Base-by-base conservation (phyloP, 2,113 vertebrate species). In the Calyptomena viridis region DNA sequence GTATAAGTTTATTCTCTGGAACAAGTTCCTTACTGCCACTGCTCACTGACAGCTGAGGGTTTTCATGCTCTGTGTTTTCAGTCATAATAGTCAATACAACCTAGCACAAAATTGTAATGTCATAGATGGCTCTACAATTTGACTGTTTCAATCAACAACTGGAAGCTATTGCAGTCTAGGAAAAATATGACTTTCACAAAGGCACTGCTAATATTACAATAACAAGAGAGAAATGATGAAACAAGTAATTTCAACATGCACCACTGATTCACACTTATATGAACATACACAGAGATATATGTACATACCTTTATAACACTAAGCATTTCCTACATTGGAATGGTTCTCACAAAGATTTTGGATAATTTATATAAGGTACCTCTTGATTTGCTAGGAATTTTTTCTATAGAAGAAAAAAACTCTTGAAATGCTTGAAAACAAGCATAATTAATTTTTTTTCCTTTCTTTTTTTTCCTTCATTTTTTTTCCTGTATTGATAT, bases 241-340 rank as follows among this genome's bases (percentile, higher is more conserved):
- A 30, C 30, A 88, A 76, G 31, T n/a, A 11, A 24, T 78, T 87
- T 67, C 50, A 47, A n/a, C 24, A 16, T 9, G 20, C 22, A 20
- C 6, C 1, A 2, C 23, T 52, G 35, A 79, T 46, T 42, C 37
- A 33, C 5, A 49, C 1, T 33, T n/a, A 62, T 2, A 63, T 0
- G 2, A 68, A 33, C 16, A 31, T 11, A 50, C 2, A 47, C n/a
- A 42, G 3, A 74, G 5, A n/a, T 14, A 39, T 12, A 40, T 17
- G 1, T 64, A 46, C 27, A 37, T 21, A 60, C 7, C 15, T 82
- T 56, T 49, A 25, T 20, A 44, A 3, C 4, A 37, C 12, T 42
- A 6, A 25, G 31, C 11, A 37, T 71, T 76, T 84, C 14, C 8
- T 78, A 9, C 3, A 1, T n/a, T 60, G 59, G 23, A 68, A 63